Evolutionary conservation across 2,888 invertebrate genomes (phyloP).

Genomic region (Dicranocentrus wangi): DNA sequence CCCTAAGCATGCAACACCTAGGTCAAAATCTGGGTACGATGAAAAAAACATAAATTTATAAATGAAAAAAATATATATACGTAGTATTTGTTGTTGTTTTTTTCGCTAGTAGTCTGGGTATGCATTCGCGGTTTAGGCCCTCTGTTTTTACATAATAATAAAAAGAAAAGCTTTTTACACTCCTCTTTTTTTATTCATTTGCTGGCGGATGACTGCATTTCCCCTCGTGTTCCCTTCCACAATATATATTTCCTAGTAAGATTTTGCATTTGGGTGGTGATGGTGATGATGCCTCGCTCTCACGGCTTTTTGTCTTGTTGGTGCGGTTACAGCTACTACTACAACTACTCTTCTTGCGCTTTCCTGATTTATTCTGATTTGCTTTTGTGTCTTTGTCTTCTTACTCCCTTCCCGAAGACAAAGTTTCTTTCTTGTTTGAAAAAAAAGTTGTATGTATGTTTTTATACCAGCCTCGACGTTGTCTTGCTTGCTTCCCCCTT

Average conservation of each 20-base stretch:
- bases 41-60: conserved; percentile 21
- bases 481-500: too few relatives aligned
- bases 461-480: too few relatives aligned
- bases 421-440: too few relatives aligned
- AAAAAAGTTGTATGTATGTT: too few relatives aligned
- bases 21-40: conserved; percentile 72
- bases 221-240: conserved; percentile 18
- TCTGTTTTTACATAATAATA: too few relatives aligned
- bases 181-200: conserved; percentile 48
- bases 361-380: conserved; percentile 11
- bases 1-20: conserved; percentile 82
- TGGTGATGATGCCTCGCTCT: too few relatives aligned
- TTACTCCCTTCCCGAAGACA: too few relatives aligned
- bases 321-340: too few relatives aligned
- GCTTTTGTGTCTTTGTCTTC: conserved; percentile 6
- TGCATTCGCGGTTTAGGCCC: too few relatives aligned
- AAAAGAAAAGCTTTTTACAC: conserved; percentile 57
- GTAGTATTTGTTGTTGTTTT: background rate
- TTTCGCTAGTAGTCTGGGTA: too few relatives aligned
- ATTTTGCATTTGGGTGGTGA: too few relatives aligned
- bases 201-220: conserved; percentile 65
- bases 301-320: too few relatives aligned
- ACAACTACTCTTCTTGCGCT: background rate
- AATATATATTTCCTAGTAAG: background rate
- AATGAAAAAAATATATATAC: conserved; percentile 23